These are phyloP conservation scores for Garra rufa DNA, from an alignment of 2,113 vertebrate species.

Conservation along the genomic window DNA sequence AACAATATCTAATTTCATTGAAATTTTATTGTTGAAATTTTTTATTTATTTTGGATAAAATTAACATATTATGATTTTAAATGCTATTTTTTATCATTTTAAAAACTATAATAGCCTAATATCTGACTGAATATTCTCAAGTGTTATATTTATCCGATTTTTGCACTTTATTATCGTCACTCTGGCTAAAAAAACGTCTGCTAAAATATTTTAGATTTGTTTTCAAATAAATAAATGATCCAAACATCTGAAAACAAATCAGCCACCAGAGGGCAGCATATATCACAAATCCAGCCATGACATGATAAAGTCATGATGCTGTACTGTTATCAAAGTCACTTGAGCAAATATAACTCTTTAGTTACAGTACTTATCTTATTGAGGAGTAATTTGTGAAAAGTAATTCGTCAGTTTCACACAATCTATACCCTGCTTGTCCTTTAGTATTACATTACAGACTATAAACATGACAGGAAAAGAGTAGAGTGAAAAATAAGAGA, in stretches of 20 bases:
- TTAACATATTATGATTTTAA: no score
- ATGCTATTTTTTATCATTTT: no score
- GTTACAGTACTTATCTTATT: not conserved
- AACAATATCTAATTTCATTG: no score
- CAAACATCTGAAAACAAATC: not conserved
- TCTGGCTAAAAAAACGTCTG: not conserved
- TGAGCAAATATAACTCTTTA: not conserved
- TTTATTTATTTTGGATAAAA: no score
- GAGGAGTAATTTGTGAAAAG: not conserved
- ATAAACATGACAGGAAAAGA: not conserved
- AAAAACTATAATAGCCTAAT: no score
- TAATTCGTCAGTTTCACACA: not conserved
- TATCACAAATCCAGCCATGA: not conserved
- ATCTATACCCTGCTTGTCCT: not conserved
- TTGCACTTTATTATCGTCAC: not conserved
- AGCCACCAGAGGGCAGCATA: slow-evolving; percentile 31
- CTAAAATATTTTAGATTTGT: not conserved
- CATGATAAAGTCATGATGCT: not conserved
- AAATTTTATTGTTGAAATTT: no score
- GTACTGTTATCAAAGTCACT: not conserved
- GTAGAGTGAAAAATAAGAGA: not conserved
- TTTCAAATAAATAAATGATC: not conserved
- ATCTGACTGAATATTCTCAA: no score
- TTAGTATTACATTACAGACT: not conserved
- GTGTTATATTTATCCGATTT: no score